Percentiles rank a stretch among this genome's conserved stretches.
Conservation (phyloP, 2,888 invertebrate species). For the Laspeyria flexula region DNA sequence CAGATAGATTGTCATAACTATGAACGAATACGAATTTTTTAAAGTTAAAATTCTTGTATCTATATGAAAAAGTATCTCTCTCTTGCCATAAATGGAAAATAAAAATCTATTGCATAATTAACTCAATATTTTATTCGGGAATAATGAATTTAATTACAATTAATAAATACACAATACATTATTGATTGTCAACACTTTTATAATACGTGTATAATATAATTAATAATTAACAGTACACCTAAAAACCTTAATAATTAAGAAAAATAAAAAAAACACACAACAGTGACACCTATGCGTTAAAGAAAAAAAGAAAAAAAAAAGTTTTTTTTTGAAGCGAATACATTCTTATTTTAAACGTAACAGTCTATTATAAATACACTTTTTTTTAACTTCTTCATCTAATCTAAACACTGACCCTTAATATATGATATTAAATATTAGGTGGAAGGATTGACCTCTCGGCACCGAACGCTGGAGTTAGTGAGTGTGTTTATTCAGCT, state of each 20-base stretch:
- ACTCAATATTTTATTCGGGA: slow-evolving; percentile 84
- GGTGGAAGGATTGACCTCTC: too few species aligned
- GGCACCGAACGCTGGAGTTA: too few species aligned
- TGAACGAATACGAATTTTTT: too few species aligned
- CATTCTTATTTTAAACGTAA: slow-evolving; percentile 53
- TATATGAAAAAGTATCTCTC: too few species aligned
- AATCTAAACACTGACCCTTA: slow-evolving; percentile 79
- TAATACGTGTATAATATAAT: slow-evolving; percentile 68
- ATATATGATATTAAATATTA: slow-evolving; percentile 78
- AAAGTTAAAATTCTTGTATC: too few species aligned
- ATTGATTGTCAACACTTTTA: slow-evolving; percentile 77
- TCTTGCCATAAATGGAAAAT: slow-evolving; percentile 10
- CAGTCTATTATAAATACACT: slow-evolving; percentile 70
- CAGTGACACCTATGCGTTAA: slow-evolving; percentile 34
- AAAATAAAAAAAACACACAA: slow-evolving; percentile 27
- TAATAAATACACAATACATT: slow-evolving; percentile 78
- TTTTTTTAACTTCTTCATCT: slow-evolving; percentile 65
- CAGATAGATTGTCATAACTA: too few species aligned
- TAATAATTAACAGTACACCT: slow-evolving; percentile 47
- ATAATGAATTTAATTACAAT: slow-evolving; percentile 73
- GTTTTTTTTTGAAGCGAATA: slow-evolving; percentile 39
- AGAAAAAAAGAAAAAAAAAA: slow-evolving; percentile 13
- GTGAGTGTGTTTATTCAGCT: too few species aligned
- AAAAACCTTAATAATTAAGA: slow-evolving; percentile 41
- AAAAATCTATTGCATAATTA: slow-evolving; percentile 45